Conservation (phyloP, 2,888 invertebrate species). For the Dolichopus griseipennis region DNA sequence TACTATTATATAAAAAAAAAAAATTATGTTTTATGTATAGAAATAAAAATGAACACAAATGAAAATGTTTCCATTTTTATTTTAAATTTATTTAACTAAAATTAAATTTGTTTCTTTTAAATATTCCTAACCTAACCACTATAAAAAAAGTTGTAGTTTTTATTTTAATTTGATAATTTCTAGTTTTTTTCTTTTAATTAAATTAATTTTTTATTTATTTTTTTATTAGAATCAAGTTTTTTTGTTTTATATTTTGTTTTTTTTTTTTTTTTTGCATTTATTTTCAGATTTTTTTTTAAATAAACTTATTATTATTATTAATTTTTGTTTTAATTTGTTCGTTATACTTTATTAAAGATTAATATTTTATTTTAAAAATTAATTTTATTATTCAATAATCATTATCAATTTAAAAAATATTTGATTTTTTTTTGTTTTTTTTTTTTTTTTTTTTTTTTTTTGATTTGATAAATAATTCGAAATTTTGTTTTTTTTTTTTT, state of each 20-base stretch:
- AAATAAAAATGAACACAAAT: neutral
- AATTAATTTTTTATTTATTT: too few species aligned
- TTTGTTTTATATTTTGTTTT: neutral
- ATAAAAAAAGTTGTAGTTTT: neutral
- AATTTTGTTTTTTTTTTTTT: too few species aligned
- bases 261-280: too few species aligned
- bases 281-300: neutral
- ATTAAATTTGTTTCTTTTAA: neutral
- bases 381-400: too few species aligned
- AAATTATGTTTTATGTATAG: neutral
- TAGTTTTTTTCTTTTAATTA: too few species aligned
- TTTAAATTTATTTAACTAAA: neutral
- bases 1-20: neutral
- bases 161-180: neutral
- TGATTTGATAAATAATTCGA: too few species aligned
- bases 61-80: neutral
- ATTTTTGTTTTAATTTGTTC: neutral
- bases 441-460: too few species aligned
- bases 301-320: neutral
- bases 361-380: too few species aligned
- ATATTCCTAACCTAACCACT: slow-evolving; percentile 6
- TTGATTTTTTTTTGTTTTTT: too few species aligned
- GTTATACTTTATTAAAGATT: slow-evolving; percentile 1
- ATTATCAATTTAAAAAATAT: too few species aligned
- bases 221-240: neutral